Conservation (phyloP, 2,888 invertebrate genomes). For the Cephus pulcher region DNA sequence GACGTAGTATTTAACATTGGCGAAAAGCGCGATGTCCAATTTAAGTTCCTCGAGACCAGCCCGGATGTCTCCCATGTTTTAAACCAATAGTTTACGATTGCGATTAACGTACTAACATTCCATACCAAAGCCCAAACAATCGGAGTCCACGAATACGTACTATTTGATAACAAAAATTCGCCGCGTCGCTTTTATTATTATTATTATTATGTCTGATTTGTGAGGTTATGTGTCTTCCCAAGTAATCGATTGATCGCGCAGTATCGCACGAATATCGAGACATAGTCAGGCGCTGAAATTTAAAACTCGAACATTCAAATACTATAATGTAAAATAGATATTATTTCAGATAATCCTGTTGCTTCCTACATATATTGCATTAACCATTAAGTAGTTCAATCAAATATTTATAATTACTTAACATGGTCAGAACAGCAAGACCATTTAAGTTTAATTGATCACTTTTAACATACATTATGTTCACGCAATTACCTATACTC, state of each 20-base stretch:
- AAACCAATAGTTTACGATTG: slow-evolving; percentile 2
- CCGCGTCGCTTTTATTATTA: slow-evolving; percentile 60
- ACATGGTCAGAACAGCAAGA: not conserved
- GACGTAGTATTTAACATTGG: slow-evolving; percentile 85
- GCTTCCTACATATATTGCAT: not conserved
- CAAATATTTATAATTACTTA: not conserved
- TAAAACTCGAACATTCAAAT: not conserved
- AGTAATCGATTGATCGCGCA: slow-evolving; percentile 10
- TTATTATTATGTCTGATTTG: slow-evolving; percentile 30
- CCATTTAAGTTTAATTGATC: not conserved
- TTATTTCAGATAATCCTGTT: not conserved
- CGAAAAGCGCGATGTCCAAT: slow-evolving; percentile 76
- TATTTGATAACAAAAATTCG: slow-evolving; percentile 45
- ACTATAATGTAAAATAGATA: not conserved
- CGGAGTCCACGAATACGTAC: not conserved
- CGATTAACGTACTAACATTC: not conserved
- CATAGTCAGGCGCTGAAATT: not conserved
- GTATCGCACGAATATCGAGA: not conserved
- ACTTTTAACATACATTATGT: not conserved
- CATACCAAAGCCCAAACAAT: not conserved
- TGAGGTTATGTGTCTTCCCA: slow-evolving; percentile 45
- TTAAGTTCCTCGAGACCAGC: slow-evolving; percentile 66
- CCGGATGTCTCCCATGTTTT: slow-evolving; percentile 66
- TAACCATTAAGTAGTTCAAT: not conserved
- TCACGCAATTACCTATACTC: not conserved